Evolutionary conservation across 2,797 vertebrate genomes (phyloP).

Genomic region (Prionace glauca): DNA sequence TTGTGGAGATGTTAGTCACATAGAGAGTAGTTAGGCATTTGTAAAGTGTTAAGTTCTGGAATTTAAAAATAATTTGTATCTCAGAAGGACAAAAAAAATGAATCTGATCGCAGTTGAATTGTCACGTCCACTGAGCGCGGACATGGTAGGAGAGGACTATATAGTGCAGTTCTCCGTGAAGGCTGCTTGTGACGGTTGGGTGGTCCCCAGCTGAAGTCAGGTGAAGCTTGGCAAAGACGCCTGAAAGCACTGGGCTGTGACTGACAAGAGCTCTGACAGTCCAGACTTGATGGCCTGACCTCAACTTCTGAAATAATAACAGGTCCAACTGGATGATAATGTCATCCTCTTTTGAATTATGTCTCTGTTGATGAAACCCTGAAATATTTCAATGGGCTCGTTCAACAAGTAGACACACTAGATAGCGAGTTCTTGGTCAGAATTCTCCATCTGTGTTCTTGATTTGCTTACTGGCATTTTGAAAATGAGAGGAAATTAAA

Average conservation of each 20-base stretch:
- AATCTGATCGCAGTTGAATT: constrained; percentile 3
- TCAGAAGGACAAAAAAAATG: background rate
- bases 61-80: background rate
- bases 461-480: background rate
- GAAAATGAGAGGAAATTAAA: constrained; percentile 6
- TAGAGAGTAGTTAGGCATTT: background rate
- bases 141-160: background rate
- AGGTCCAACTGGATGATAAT: background rate
- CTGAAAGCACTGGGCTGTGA: background rate
- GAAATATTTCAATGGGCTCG: background rate
- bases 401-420: background rate
- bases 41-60: background rate
- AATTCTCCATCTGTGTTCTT: background rate
- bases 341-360: background rate
- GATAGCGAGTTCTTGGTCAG: background rate
- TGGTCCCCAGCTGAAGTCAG: background rate
- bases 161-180: background rate
- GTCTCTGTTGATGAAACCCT: background rate
- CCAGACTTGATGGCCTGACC: background rate
- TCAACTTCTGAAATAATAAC: background rate
- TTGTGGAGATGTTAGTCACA: background rate
- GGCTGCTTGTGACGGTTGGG: background rate
- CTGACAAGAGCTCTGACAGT: constrained; percentile 4
- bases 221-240: background rate
- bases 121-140: background rate